phyloP scores from a whole-genome alignment of 2,113 vertebrate species.

The Eira barbara region DNA sequence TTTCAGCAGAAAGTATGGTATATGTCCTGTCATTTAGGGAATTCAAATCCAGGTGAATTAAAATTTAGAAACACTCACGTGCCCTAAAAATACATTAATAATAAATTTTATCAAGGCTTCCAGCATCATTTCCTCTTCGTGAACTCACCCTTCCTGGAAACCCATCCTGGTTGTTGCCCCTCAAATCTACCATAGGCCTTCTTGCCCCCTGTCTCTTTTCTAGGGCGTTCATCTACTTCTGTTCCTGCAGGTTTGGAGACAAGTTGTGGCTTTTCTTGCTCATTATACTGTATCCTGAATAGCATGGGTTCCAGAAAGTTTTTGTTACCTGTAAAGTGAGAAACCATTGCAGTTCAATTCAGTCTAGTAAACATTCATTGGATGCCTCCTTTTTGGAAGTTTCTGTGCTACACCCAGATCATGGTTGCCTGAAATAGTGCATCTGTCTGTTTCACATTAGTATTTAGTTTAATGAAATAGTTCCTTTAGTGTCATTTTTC shows the following conservation, averaged over 20 bases:
- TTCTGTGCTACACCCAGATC: neutral
- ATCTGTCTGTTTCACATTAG: neutral
- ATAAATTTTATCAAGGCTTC: neutral
- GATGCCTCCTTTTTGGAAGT: neutral
- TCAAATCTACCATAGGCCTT: neutral
- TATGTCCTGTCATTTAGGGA: neutral
- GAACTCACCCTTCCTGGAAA: neutral
- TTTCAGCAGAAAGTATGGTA: neutral
- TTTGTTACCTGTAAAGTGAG: slow-evolving; percentile 31
- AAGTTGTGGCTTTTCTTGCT: neutral
- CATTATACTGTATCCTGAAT: neutral
- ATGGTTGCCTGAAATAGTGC: neutral
- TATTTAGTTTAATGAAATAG: neutral
- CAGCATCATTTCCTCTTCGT: neutral
- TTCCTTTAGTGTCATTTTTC: slow-evolving; percentile 1
- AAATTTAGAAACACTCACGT: slow-evolving; percentile 1
- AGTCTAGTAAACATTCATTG: neutral
- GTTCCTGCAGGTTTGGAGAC: neutral
- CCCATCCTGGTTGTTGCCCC: neutral
- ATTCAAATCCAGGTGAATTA: slow-evolving; percentile 22
- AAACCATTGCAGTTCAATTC: neutral
- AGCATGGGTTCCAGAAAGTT: neutral
- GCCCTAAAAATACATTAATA: neutral
- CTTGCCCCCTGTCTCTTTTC: neutral
- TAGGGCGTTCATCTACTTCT: neutral